Percentiles rank a stretch among this genome's conserved stretches.
phyloP scores from a whole-genome alignment of 2,888 invertebrate species.

The Erannis defoliaria region DNA sequence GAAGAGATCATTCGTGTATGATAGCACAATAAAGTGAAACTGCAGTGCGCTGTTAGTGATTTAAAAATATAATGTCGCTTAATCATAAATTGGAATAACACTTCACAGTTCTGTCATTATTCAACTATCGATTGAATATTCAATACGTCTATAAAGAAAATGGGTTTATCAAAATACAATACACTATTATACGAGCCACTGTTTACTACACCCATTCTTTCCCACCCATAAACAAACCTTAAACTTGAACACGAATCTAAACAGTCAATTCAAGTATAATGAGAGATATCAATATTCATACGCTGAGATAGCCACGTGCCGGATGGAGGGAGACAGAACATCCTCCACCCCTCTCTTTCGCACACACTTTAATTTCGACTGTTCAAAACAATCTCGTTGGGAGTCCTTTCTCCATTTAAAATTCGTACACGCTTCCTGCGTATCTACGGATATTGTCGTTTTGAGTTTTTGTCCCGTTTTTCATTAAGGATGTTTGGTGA shows the following conservation, averaged over 20 bases:
- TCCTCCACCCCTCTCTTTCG: slow-evolving; percentile 42
- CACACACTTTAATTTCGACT: slow-evolving; percentile 52
- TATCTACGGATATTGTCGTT: slow-evolving; percentile 48
- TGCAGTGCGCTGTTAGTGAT: too few species aligned
- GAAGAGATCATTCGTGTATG: too few species aligned
- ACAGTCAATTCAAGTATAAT: slow-evolving; percentile 55
- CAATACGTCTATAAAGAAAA: neutral
- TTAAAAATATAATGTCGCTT: too few species aligned
- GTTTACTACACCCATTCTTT: slow-evolving; percentile 20
- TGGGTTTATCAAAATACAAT: slow-evolving; percentile 22
- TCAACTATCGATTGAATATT: slow-evolving; percentile 10
- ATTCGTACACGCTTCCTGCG: slow-evolving; percentile 50
- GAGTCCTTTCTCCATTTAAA: slow-evolving; percentile 39
- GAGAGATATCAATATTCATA: slow-evolving; percentile 71
- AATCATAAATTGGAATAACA: neutral
- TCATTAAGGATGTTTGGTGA: slow-evolving; percentile 30
- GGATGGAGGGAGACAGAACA: slow-evolving; percentile 44
- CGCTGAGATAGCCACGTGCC: slow-evolving; percentile 62
- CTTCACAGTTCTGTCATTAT: neutral
- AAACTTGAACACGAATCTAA: slow-evolving; percentile 28
- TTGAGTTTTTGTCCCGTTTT: slow-evolving; percentile 42
- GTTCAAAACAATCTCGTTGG: slow-evolving; percentile 47
- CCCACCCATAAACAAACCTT: slow-evolving; percentile 14
- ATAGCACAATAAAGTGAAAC: too few species aligned
- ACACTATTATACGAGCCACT: slow-evolving; percentile 18